Conservation (phyloP, 2,797 vertebrate species). For the Pseudochirops corinnae region DNA sequence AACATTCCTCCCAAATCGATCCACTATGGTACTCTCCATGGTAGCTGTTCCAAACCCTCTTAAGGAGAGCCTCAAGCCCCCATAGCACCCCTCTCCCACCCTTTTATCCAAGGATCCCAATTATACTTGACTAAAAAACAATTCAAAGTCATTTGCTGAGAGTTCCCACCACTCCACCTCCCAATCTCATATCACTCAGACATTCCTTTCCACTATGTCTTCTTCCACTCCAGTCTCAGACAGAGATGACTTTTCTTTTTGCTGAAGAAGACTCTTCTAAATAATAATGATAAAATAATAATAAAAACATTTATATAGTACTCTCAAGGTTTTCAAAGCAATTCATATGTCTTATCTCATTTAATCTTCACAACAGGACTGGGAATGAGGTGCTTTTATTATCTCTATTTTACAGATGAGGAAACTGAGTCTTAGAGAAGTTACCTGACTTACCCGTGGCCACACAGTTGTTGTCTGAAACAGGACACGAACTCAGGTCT, state of each 20-base stretch:
- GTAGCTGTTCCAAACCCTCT: background rate
- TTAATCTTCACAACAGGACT: background rate
- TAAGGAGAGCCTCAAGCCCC: background rate
- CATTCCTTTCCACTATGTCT: background rate
- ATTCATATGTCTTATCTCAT: background rate
- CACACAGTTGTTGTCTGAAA: background rate
- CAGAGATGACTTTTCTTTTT: background rate
- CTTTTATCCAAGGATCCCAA: background rate
- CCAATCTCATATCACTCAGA: background rate
- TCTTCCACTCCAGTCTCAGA: background rate
- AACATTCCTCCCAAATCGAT: background rate
- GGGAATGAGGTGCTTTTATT: background rate
- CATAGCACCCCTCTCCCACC: background rate
- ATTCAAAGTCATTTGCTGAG: background rate
- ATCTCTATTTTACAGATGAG: background rate
- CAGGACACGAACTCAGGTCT: background rate
- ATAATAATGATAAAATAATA: background rate
- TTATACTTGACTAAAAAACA: background rate
- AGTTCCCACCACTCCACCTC: background rate
- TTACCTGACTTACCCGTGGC: background rate
- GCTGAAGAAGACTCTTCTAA: background rate
- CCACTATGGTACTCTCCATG: background rate
- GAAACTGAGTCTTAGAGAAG: background rate
- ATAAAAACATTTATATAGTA: background rate
- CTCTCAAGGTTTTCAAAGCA: background rate